phyloP scores from a whole-genome alignment of 2,888 invertebrate species.

The Uropetala carovei region DNA sequence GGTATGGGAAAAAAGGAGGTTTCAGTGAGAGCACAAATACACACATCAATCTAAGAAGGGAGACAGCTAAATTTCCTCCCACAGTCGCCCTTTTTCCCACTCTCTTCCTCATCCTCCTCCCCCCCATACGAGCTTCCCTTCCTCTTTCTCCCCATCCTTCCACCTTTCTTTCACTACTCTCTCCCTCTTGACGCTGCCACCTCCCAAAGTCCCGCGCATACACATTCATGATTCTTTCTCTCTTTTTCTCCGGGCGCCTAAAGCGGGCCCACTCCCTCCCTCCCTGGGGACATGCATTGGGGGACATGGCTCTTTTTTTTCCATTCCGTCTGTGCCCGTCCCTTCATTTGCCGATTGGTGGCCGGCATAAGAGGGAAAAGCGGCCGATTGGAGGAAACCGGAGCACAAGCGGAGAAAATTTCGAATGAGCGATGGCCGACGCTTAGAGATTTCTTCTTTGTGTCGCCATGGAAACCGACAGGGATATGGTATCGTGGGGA shows the following conservation, averaged over 20 bases:
- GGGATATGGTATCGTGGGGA: background rate
- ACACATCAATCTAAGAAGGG: conserved; percentile 58
- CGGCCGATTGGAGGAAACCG: conserved; percentile 48
- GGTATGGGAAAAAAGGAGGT: conserved; percentile 25
- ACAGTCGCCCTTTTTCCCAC: conserved; percentile 42
- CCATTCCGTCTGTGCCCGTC: conserved; percentile 32
- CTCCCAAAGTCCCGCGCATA: conserved; percentile 56
- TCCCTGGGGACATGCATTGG: background rate
- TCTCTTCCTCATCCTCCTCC: conserved; percentile 21
- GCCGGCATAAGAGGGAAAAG: conserved; percentile 21
- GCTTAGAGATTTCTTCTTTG: conserved; percentile 52
- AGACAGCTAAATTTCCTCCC: conserved; percentile 64
- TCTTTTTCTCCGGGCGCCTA: background rate
- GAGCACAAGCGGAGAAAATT: conserved; percentile 51
- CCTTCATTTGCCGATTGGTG: conserved; percentile 50
- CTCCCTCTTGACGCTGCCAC: conserved; percentile 49
- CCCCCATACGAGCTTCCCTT: background rate
- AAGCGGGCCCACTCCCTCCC: background rate
- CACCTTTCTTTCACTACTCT: background rate
- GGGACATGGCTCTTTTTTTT: conserved; percentile 15
- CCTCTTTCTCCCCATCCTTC: conserved; percentile 11
- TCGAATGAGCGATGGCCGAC: conserved; percentile 63
- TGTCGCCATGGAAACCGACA: conserved; percentile 46
- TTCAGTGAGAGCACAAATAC: conserved; percentile 56
- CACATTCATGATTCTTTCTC: conserved; percentile 62